Conservation (phyloP, 2,888 invertebrate genomes). For the Agonopterix alstromeriana region DNA sequence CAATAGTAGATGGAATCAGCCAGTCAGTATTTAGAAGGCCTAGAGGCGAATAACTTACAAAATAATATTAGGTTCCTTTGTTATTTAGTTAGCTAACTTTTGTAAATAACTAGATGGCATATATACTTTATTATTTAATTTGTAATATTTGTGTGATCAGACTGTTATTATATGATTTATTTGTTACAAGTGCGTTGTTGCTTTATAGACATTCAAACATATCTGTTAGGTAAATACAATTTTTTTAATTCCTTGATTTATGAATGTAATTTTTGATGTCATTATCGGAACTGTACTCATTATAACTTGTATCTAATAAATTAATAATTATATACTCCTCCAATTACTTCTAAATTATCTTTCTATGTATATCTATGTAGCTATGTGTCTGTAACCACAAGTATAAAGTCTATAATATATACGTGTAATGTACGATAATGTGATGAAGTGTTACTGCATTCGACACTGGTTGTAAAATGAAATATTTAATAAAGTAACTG, state of each 20-base stretch:
- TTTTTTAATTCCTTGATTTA: conserved; percentile 29
- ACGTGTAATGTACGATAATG: conserved; percentile 58
- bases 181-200: conserved; percentile 72
- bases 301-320: conserved; percentile 32
- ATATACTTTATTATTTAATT: conserved; percentile 73
- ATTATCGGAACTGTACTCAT: conserved; percentile 33
- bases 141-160: conserved; percentile 75
- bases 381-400: conserved; percentile 66
- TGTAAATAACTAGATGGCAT: conserved; percentile 74
- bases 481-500: conserved; percentile 74
- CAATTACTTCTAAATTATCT: conserved; percentile 38
- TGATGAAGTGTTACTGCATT: conserved; percentile 70
- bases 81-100: conserved; percentile 76
- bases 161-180: conserved; percentile 74
- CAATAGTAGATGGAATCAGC: conserved; percentile 24
- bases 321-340: conserved; percentile 21
- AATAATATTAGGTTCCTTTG: conserved; percentile 68
- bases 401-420: conserved; percentile 40
- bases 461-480: conserved; percentile 72
- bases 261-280: conserved; percentile 27
- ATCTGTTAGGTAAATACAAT: conserved; percentile 53
- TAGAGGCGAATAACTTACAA: conserved; percentile 53
- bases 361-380: conserved; percentile 43
- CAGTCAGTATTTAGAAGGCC: conserved; percentile 69
- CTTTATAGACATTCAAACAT: conserved; percentile 65